Evolutionary conservation across 2,113 vertebrate genomes (phyloP).

Genomic region (Pelecanoides urinatrix): DNA sequence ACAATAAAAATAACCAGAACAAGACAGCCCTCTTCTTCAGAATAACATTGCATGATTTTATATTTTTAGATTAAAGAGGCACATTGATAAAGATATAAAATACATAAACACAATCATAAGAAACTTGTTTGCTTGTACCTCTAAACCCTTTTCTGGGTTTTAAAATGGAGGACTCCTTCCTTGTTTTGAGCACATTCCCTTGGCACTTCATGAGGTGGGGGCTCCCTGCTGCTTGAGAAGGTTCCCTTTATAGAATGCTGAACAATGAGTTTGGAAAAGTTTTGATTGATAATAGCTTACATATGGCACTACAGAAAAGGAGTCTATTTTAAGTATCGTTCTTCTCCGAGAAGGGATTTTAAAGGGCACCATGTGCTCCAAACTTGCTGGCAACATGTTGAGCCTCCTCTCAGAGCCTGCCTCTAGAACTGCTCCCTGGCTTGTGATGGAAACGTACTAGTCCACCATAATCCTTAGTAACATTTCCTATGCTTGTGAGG

Average conservation of each 20-base stretch:
- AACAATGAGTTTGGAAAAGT: conserved; percentile 41
- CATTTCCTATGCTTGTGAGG: neutral
- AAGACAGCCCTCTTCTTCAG: neutral
- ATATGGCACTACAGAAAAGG: neutral
- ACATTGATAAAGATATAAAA: neutral
- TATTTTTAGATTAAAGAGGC: neutral
- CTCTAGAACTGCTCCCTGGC: neutral
- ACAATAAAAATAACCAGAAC: neutral
- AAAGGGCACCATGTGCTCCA: neutral
- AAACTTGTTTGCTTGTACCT: neutral
- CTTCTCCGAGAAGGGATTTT: neutral
- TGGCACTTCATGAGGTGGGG: neutral
- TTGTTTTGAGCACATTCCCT: neutral
- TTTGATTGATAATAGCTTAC: conserved; percentile 40
- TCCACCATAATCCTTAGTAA: neutral
- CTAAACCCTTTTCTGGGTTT: neutral
- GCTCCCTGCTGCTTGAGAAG: neutral
- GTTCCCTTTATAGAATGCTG: conserved; percentile 15
- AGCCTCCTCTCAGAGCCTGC: neutral
- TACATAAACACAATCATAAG: neutral
- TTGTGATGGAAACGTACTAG: neutral
- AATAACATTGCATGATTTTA: neutral
- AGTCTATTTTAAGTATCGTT: conserved; percentile 22
- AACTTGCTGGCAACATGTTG: neutral
- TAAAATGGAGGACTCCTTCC: neutral